phyloP scores from a whole-genome alignment of 2,113 vertebrate genomes.

The Vicugna pacos region DNA sequence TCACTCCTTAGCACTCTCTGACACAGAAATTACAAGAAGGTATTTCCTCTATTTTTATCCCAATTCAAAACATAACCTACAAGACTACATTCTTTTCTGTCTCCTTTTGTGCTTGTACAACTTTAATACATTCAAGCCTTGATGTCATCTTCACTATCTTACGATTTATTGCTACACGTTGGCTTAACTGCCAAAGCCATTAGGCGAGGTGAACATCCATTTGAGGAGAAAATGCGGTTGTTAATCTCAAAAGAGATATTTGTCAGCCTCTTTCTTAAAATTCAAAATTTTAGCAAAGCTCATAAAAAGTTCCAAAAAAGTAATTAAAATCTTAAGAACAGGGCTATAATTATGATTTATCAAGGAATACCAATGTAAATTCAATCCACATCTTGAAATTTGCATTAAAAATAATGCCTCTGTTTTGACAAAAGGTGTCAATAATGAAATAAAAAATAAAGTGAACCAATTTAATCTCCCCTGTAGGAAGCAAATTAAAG shows the following conservation, averaged over 20 bases:
- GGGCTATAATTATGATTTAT: neutral
- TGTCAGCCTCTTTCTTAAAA: neutral
- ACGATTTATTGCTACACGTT: neutral
- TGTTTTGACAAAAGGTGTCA: conserved; percentile 28
- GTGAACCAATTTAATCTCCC: conserved; percentile 36
- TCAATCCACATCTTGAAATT: neutral
- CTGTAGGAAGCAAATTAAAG: conserved; percentile 59
- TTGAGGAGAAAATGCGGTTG: neutral
- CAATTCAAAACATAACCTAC: neutral
- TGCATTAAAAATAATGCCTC: conserved; percentile 42
- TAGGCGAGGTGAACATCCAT: neutral
- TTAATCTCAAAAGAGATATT: conserved; percentile 30
- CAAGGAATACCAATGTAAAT: neutral
- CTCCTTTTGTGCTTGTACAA: neutral
- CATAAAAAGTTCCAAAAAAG: conserved; percentile 15
- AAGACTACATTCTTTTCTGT: neutral
- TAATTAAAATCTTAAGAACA: conserved; percentile 57
- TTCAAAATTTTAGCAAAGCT: conserved; percentile 49
- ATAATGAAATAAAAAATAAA: conserved; percentile 49
- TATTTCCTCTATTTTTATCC: neutral
- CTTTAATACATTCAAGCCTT: neutral
- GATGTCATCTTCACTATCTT: neutral
- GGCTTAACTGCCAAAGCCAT: neutral
- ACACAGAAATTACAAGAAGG: neutral
- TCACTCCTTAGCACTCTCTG: neutral